These are phyloP conservation scores for Anaspis maculata DNA, from an alignment of 2,888 invertebrate genomes.

Conservation along the genomic window DNA sequence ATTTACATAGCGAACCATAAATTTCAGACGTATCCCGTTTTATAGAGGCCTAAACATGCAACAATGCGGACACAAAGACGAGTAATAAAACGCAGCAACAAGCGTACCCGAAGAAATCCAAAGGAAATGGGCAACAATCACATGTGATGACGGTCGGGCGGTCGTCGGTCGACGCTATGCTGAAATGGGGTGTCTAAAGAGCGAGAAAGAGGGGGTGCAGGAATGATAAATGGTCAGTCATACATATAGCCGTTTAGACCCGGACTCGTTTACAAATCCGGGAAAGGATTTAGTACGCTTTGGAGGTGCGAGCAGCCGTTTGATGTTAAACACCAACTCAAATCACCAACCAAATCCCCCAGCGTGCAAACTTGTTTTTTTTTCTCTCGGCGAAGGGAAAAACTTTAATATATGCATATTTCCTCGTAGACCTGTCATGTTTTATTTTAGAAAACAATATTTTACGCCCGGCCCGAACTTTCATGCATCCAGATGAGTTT, in stretches of 20 bases:
- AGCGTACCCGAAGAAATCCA: constrained; percentile 14
- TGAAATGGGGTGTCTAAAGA: constrained; percentile 13
- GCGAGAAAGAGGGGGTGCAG: constrained; percentile 27
- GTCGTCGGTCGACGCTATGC: constrained; percentile 10
- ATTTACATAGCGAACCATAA: constrained; percentile 11
- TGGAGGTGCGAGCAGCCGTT: constrained; percentile 36
- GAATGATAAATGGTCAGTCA: constrained; percentile 45
- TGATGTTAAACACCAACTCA: constrained; percentile 28
- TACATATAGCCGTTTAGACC: constrained; percentile 40
- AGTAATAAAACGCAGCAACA: constrained; percentile 19
- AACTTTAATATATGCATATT: constrained; percentile 25
- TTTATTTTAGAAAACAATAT: constrained; percentile 14
- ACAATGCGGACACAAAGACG: constrained; percentile 15
- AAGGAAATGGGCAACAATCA: constrained; percentile 14
- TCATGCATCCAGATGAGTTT: constrained; percentile 9
- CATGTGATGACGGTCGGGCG: constrained; percentile 15
- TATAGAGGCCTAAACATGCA: constrained; percentile 11
- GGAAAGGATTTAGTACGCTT: constrained; percentile 41
- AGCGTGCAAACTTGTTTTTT: constrained; percentile 25
- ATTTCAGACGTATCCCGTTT: constrained; percentile 10
- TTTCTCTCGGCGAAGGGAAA: constrained; percentile 16
- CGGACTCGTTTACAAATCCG: constrained; percentile 42
- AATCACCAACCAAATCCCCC: constrained; percentile 27
- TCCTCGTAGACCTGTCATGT: constrained; percentile 20
- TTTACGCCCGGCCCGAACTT: constrained; percentile 7